Evolutionary conservation across 2,888 invertebrate species (phyloP).

Genomic region (Pristionchus arcanus): DNA sequence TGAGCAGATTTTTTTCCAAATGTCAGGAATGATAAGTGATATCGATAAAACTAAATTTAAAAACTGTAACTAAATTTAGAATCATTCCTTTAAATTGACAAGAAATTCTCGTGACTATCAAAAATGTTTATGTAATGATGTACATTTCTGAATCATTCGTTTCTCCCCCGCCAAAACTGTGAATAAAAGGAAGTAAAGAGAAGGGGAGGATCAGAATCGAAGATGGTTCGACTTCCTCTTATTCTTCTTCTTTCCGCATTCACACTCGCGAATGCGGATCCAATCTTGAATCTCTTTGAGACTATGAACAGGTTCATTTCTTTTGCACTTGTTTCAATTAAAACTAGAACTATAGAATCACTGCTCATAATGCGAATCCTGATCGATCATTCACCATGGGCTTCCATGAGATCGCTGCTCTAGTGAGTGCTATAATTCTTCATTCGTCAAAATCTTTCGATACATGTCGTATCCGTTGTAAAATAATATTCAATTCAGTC

Average conservation of each 20-base stretch:
- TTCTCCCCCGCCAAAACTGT: not conserved
- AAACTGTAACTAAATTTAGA: no score
- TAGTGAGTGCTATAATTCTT: not conserved
- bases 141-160: slow-evolving; percentile 25
- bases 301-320: no score
- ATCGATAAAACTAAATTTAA: no score
- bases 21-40: no score
- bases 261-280: not conserved
- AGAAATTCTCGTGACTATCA: not conserved
- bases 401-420: not conserved
- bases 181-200: not conserved
- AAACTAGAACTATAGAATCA: not conserved
- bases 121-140: slow-evolving; percentile 3
- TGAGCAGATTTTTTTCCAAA: no score
- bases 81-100: no score
- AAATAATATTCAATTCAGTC: not conserved
- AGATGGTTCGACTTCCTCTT: not conserved
- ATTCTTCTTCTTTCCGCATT: not conserved
- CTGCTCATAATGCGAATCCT: not conserved
- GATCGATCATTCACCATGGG: not conserved
- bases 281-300: no score
- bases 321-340: no score
- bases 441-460: no score
- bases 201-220: not conserved
- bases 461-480: not conserved